A percentile compares a stretch with the other conserved stretches of the same genome.
Conservation (phyloP, 2,888 invertebrate species). For the Hyposoter didymator region DNA sequence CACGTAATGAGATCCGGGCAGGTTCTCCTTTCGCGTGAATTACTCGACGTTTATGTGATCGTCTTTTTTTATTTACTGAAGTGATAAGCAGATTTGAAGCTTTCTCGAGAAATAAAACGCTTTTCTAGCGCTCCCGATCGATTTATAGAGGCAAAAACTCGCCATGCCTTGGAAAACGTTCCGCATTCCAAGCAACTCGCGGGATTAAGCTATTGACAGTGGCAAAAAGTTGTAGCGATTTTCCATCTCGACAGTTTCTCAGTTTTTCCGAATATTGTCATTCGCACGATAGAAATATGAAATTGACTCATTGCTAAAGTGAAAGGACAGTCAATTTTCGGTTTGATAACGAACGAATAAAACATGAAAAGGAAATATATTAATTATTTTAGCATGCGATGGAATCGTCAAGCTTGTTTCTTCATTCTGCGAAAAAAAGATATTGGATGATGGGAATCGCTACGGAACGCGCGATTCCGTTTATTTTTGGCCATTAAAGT, state of each 20-base stretch:
- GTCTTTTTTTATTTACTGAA: slow-evolving; percentile 17
- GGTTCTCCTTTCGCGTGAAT: slow-evolving; percentile 65
- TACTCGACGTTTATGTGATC: slow-evolving; percentile 33
- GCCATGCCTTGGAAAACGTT: not conserved
- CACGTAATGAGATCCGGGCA: slow-evolving; percentile 75
- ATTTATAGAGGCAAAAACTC: slow-evolving; percentile 4
- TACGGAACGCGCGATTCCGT: not conserved
- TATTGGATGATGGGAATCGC: slow-evolving; percentile 13
- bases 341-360: not conserved
- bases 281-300: not conserved
- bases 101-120: slow-evolving; percentile 4
- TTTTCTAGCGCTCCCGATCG: not conserved
- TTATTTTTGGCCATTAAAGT: slow-evolving; percentile 25
- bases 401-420: slow-evolving; percentile 28
- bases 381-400: slow-evolving; percentile 5
- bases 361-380: not conserved
- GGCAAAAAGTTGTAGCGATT: not conserved
- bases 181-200: slow-evolving; percentile 11
- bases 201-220: not conserved
- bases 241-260: not conserved
- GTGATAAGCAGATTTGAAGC: slow-evolving; percentile 23
- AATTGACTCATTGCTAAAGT: not conserved
- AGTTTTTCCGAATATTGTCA: not conserved
- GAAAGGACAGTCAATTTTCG: not conserved
- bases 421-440: slow-evolving; percentile 10